A percentile compares a stretch with the other conserved stretches of the same genome.
phyloP scores from a whole-genome alignment of 1,140 invertebrate species.

The Hypsibius dujardini region DNA sequence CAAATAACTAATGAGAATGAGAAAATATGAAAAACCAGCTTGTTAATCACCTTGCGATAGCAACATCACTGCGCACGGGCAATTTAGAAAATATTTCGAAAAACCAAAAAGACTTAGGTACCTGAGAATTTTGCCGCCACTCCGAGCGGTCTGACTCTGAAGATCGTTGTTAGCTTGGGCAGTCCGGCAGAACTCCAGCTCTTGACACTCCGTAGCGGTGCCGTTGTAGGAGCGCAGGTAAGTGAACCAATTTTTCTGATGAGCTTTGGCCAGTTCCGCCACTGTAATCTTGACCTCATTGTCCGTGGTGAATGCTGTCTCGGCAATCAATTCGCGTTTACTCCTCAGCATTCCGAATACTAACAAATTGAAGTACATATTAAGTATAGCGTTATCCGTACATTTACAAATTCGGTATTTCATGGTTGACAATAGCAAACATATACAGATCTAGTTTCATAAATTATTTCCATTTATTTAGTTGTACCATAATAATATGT shows the following conservation, averaged over 20 bases:
- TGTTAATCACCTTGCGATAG: not conserved
- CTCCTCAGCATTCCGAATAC: slow-evolving; percentile 10
- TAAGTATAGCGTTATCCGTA: too few relatives aligned
- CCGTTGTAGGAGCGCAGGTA: not conserved
- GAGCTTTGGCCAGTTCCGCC: not conserved
- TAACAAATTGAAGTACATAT: too few relatives aligned
- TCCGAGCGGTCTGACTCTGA: not conserved
- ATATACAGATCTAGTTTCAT: too few relatives aligned
- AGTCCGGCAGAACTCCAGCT: slow-evolving; percentile 5
- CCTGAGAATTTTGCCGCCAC: not conserved
- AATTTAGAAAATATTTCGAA: too few relatives aligned
- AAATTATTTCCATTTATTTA: too few relatives aligned
- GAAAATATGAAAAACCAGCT: not conserved
- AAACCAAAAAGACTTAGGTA: not conserved
- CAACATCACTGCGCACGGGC: too few relatives aligned
- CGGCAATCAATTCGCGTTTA: not conserved
- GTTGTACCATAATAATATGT: too few relatives aligned
- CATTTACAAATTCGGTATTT: too few relatives aligned
- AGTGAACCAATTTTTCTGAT: slow-evolving; percentile 14
- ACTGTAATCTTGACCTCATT: not conserved
- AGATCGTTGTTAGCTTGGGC: not conserved
- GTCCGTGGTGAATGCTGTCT: not conserved
- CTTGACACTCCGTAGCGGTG: not conserved
- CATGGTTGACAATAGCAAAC: too few relatives aligned
- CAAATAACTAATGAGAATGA: not conserved